phyloP scores from a whole-genome alignment of 2,888 invertebrate genomes.

The Tetrapedia diversipes region DNA sequence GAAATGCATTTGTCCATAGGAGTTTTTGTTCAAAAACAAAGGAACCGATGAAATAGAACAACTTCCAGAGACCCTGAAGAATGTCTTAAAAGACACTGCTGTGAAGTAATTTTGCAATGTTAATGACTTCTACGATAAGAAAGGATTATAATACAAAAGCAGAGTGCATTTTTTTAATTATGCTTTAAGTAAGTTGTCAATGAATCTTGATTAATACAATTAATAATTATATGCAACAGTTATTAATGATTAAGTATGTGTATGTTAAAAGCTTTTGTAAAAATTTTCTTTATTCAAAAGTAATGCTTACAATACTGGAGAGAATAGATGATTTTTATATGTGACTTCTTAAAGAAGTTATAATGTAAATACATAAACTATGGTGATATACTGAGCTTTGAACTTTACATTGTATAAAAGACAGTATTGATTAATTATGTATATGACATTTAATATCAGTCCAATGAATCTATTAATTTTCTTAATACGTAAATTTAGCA shows the following conservation, averaged over 20 bases:
- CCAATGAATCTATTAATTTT: constrained; percentile 18
- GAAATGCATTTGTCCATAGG: constrained; percentile 54
- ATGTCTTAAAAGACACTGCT: constrained; percentile 40
- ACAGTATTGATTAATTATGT: constrained; percentile 53
- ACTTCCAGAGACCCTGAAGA: constrained; percentile 34
- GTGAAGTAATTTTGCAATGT: constrained; percentile 48
- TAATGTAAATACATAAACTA: constrained; percentile 65
- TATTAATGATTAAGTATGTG: constrained; percentile 21
- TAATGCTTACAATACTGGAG: constrained; percentile 48
- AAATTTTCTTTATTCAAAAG: constrained; percentile 42
- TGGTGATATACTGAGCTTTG: constrained; percentile 55
- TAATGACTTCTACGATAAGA: constrained; percentile 32
- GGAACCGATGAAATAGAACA: constrained; percentile 57
- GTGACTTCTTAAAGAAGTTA: constrained; percentile 49
- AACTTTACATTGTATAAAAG: constrained; percentile 56
- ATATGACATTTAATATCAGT: constrained; percentile 43
- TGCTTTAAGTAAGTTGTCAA: constrained; percentile 38
- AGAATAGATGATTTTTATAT: constrained; percentile 68
- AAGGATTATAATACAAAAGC: constrained; percentile 48
- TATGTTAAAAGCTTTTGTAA: constrained; percentile 39
- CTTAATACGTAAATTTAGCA: constrained; percentile 18
- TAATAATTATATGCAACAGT: constrained; percentile 29
- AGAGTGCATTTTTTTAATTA: constrained; percentile 62
- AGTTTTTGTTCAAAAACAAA: constrained; percentile 35
- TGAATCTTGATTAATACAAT: constrained; percentile 42